These are phyloP conservation scores for Panulirus ornatus DNA, from an alignment of 1,140 invertebrate genomes.

Conservation along the genomic window DNA sequence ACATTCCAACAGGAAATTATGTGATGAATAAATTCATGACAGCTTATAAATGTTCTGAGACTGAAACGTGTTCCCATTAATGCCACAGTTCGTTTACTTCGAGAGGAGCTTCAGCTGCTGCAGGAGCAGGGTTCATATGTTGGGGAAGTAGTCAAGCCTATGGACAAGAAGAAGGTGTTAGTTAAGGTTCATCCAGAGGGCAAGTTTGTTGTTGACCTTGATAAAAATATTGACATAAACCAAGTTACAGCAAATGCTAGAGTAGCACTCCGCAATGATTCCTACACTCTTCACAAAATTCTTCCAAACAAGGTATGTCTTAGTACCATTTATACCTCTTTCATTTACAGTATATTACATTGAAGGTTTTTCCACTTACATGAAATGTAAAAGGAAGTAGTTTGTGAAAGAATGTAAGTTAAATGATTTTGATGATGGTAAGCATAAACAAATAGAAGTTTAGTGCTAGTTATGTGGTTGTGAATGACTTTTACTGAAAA, in stretches of 20 bases:
- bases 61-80: constrained; percentile 31
- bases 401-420: too few species aligned
- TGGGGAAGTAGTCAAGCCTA: constrained; percentile 99
- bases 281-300: constrained; percentile 99
- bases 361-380: too few species aligned
- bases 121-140: constrained; percentile 99
- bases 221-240: constrained; percentile 99
- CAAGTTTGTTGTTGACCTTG: constrained; percentile 99
- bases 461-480: too few species aligned
- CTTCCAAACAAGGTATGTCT: constrained; percentile 96
- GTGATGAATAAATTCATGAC: too few species aligned
- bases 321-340: too few species aligned
- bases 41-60: too few species aligned
- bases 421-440: too few species aligned
- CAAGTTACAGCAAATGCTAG: constrained; percentile 98
- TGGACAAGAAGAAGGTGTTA: constrained; percentile 99
- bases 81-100: constrained; percentile 92
- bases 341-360: too few species aligned
- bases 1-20: too few species aligned
- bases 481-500: too few species aligned
- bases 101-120: constrained; percentile 97
- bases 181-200: constrained; percentile 99
- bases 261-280: constrained; percentile 98
- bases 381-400: too few species aligned
- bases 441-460: too few species aligned